phyloP scores from a whole-genome alignment of 1,140 invertebrate genomes.

The Periplaneta americana region DNA sequence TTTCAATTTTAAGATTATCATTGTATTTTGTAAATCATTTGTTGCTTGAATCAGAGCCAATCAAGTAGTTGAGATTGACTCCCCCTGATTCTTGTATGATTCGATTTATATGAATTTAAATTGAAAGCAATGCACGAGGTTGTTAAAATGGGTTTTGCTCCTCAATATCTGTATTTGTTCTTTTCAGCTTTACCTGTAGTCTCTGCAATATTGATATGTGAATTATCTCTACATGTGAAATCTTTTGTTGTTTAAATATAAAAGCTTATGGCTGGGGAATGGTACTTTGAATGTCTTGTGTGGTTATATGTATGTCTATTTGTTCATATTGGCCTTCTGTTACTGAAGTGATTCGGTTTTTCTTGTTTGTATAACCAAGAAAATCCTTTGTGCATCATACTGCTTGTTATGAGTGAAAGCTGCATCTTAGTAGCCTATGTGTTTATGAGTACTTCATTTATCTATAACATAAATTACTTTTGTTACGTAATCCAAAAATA shows the following conservation, averaged over 20 bases:
- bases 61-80: background rate
- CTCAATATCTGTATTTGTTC: background rate
- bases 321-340: background rate
- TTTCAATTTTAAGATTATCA: no score
- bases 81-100: background rate
- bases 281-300: background rate
- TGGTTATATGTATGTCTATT: background rate
- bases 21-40: background rate
- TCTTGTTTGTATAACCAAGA: background rate
- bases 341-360: background rate
- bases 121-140: background rate
- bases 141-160: background rate
- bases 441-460: no score
- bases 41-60: background rate
- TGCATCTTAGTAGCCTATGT: background rate
- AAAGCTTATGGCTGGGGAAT: background rate
- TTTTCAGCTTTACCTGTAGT: background rate
- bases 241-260: background rate
- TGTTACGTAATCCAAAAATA: no score
- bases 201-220: background rate
- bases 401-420: background rate
- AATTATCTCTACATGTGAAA: background rate
- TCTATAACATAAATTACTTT: no score
- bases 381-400: background rate
- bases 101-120: background rate